Evolutionary conservation across 2,113 vertebrate genomes (phyloP), one percentile per base, ranked within the genome.

Genomic region (Caloenas nicobarica): DNA sequence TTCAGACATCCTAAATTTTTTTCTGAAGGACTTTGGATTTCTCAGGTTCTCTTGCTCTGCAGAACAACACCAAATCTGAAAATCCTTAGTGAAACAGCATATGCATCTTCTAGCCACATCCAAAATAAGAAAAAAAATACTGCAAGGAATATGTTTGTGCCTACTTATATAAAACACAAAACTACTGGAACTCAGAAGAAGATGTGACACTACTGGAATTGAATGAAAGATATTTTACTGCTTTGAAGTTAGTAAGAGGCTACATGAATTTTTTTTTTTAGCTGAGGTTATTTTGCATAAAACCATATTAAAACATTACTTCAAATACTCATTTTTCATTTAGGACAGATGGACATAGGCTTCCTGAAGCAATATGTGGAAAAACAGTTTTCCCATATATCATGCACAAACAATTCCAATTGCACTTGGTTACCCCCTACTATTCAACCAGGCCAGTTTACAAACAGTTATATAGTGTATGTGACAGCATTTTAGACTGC

Each of bases 171-270:
- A 94, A 94, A 57, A 76, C 16, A 89, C 66, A 89, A 89, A 91
- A 46, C 51, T 42, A 36, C 54, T 34, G 21, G 81, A 95, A 84
- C 40, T 89, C 68, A 38, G 94, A 54, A 93, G 65, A 91, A 94
- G 62, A 86, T 73, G 51, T 90, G 88, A 91, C 71, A 62, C 62
- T 80, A 46, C 66, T 90, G 93, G 94, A 96, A 91, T 38, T 80
- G 62, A 94, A 94, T 88, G 64, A 94, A 95, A 91, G 84, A n/a
- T 60, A 46, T 83, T 73, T 51, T 26, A n/a, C 12, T 90, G 36
- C 89, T 95, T 91, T 93, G 89, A 96, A 94, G 81, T 57, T 42
- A 74, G 34, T 42, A 91, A 95, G 65, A 85, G 40, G 17, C 19
- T 95, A 69, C 22, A 72, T 16, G 16, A 50, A 7, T 54, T 60